Evolutionary conservation across 2,888 invertebrate species (phyloP), one percentile per base, ranked within the genome.

Genomic region (Lamellibrachia columna): DNA sequence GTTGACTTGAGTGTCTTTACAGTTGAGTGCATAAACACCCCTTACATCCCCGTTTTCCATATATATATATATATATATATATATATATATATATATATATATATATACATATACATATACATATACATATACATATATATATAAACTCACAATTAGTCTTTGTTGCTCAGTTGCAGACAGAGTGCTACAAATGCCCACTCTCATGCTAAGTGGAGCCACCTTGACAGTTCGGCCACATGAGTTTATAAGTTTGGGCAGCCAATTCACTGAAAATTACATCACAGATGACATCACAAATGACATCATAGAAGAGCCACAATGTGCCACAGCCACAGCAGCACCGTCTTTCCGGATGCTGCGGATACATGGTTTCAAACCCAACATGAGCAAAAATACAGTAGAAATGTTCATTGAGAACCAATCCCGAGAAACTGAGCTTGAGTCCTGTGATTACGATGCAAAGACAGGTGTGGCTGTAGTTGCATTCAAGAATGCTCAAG

Each of bases 401-500:
- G 75, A 75, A 75, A 75, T 75, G 75, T 75, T 75, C 75, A 2
- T 75, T 3, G 75, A 75, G 75, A 75, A 75, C 75, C 11, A 75
- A 22, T 75, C 75, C 6, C 22, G 75, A n/a, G 75, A 75, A n/a
- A 75, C 22, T 0, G 75, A 75, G 75, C 75, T 75, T 22, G 75
- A 75, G 1, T 75, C 75, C 1, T 75, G 75, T 75, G 75, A 75
- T n/a, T 75, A 22, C n/a, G 75, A 75, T 15, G 22, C 6, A 4
- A n/a, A 15, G 75, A n/a, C 75, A 6, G 75, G 75, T 75, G 75
- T 75, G 15, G 75, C 75, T 15, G 2, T 75, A 75, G 75, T 75
- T 75, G 75, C 75, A 75, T 75, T 75, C 75, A 75, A 75, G 22
- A 75, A 75, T 75, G 22, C 75, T 75, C 75, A 75, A 75, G 75